Percentiles rank a stretch among this genome's conserved stretches.
These are phyloP conservation scores for Dicentrarchus labrax DNA, from an alignment of 2,113 vertebrate species.

Conservation along the genomic window DNA sequence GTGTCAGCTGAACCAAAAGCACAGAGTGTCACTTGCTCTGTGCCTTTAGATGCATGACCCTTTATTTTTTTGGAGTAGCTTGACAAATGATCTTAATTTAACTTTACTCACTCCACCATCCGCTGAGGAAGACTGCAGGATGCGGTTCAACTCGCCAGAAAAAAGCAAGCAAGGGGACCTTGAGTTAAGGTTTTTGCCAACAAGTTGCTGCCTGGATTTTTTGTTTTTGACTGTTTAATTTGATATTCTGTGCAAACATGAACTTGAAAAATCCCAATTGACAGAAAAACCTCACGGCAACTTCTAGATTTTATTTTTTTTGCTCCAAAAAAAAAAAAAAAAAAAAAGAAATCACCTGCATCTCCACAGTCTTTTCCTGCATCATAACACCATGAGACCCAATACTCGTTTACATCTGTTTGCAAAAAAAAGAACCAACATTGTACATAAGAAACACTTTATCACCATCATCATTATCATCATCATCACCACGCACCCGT, in stretches of 20 bases:
- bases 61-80: background rate
- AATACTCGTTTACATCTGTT: constrained; percentile 55
- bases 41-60: too few species aligned
- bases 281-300: constrained; percentile 53
- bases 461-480: background rate
- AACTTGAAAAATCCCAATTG: background rate
- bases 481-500: background rate
- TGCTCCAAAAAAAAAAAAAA: constrained; percentile 71
- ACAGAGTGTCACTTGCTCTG: background rate
- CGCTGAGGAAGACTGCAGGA: too few species aligned
- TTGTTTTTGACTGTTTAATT: background rate
- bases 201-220: background rate
- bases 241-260: background rate
- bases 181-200: too few species aligned
- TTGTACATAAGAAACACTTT: constrained; percentile 65
- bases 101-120: too few species aligned
- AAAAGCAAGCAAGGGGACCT: too few species aligned
- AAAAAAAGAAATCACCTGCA: constrained; percentile 56
- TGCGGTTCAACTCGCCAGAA: too few species aligned
- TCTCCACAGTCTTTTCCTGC: constrained; percentile 74
- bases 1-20: background rate
- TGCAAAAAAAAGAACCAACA: constrained; percentile 59
- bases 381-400: constrained; percentile 63
- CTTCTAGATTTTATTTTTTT: constrained; percentile 76
- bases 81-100: background rate